phyloP scores from a whole-genome alignment of 2,797 vertebrate species.

The Sebastes itinus region DNA sequence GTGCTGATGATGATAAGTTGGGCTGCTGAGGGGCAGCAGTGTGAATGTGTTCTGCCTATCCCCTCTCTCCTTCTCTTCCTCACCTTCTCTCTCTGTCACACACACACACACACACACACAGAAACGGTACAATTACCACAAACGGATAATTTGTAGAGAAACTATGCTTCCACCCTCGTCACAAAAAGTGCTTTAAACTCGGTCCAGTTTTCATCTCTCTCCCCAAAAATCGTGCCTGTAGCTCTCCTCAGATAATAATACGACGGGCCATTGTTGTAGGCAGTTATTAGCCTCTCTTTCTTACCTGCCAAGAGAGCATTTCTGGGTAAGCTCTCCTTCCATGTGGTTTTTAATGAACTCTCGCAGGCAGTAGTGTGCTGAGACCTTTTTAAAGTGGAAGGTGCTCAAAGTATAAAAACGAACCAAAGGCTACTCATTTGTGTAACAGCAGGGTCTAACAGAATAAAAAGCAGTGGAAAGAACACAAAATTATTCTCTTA shows the following conservation, averaged over 20 bases:
- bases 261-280: background rate
- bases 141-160: slow-evolving; percentile 9
- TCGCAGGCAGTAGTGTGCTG: background rate
- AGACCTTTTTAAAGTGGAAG: slow-evolving; percentile 11
- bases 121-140: slow-evolving; percentile 8
- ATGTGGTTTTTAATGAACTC: slow-evolving; percentile 9
- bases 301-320: background rate
- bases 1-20: slow-evolving; percentile 53
- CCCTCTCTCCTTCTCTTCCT: slow-evolving; percentile 21
- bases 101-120: slow-evolving; percentile 5
- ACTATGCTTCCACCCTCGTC: background rate
- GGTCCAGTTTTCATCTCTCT: background rate
- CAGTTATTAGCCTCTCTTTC: background rate
- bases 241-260: background rate
- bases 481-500: background rate
- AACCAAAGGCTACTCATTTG: background rate
- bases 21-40: slow-evolving; percentile 18
- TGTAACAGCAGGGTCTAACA: background rate
- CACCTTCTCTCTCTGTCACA: background rate
- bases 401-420: background rate
- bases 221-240: background rate
- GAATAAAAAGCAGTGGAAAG: background rate
- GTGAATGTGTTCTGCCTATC: slow-evolving; percentile 26
- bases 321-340: background rate
- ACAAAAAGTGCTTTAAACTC: slow-evolving; percentile 11